Base-by-base conservation (phyloP, 1,140 invertebrate genomes). In the Cyphomyrmex costatus region DNA sequence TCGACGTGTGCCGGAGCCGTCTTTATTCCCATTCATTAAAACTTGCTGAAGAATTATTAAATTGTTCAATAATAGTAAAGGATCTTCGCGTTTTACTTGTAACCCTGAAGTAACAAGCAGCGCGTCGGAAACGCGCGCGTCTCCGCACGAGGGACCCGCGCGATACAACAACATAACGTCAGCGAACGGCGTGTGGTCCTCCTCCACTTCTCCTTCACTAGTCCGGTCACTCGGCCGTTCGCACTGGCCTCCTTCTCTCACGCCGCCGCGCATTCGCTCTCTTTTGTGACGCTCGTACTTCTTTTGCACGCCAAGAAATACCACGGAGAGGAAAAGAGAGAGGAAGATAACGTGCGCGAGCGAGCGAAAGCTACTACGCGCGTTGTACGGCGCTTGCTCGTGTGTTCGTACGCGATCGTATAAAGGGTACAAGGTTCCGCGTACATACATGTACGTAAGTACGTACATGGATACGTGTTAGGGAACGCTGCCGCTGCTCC, bases 201-300 rank as follows among this genome's bases (percentile, higher is more conserved):
- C 33, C 30, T 10, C 8, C 36, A 14, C 12, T 12, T 24, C 12
- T 6, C 21, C 65, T 42, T 68, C 68, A 8, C 33, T 65, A 79
- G 61, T 87, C 83, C 79, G 83, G 68, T 88, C 88, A 88, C 77
- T 85, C 74, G 83, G 36, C 42, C 65, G 70, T 86, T 89, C 84
- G 68, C 87, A 33, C 53, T 66, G 58, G 19, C 66, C 77, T 77
- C 61, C 60, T 24, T 68, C 56, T 65, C 51, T 79, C 60, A 36
- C 61, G 86, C n/a, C 61, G 86, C n/a, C 14, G 10, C 30, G 2
- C 7, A 61, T 53, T 30, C 58, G 51, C 14, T 49, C 30, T 61
- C 12, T 51, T 51, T 85, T 58, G 10, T 42, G 10, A 49, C n/a
- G 27, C 46, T 56, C 68, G 19, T 73, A 68, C 60, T 27, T 90